phyloP scores from a whole-genome alignment of 2,888 invertebrate genomes.

The Phorcus lineatus region DNA sequence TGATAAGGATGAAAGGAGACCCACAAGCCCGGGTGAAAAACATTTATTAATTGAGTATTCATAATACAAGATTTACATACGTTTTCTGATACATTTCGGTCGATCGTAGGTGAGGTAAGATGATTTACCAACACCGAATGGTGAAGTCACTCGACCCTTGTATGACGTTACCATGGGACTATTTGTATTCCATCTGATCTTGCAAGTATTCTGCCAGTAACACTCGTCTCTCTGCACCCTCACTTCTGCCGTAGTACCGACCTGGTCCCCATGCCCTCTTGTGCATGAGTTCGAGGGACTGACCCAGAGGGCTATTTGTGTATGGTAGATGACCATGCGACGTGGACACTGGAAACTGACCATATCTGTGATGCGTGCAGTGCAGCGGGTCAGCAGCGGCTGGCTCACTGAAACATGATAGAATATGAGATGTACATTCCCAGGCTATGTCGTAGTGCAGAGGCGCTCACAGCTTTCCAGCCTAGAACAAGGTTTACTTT shows the following conservation, averaged over 20 bases:
- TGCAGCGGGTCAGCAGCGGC: not conserved
- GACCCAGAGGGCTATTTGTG: not conserved
- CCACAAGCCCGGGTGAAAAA: too few species aligned
- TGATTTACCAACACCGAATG: slow-evolving; percentile 30
- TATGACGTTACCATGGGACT: slow-evolving; percentile 34
- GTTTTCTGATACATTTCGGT: slow-evolving; percentile 42
- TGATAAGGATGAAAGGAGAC: too few species aligned
- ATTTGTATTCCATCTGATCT: slow-evolving; percentile 37
- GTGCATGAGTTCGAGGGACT: not conserved
- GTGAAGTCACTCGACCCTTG: not conserved
- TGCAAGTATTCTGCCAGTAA: slow-evolving; percentile 42
- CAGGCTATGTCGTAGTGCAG: too few species aligned
- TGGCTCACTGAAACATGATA: too few species aligned
- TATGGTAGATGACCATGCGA: not conserved
- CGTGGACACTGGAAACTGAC: not conserved
- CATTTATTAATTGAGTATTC: too few species aligned
- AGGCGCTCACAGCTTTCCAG: too few species aligned
- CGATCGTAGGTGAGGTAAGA: slow-evolving; percentile 26
- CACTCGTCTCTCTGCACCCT: slow-evolving; percentile 40
- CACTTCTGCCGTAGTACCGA: slow-evolving; percentile 35
- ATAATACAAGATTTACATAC: slow-evolving; percentile 18
- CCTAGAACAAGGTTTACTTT: too few species aligned
- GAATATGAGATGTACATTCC: too few species aligned
- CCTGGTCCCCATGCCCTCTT: slow-evolving; percentile 27
- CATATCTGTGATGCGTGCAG: not conserved